phyloP scores from a whole-genome alignment of 2,797 vertebrate species.

The Hippocampus kuda region DNA sequence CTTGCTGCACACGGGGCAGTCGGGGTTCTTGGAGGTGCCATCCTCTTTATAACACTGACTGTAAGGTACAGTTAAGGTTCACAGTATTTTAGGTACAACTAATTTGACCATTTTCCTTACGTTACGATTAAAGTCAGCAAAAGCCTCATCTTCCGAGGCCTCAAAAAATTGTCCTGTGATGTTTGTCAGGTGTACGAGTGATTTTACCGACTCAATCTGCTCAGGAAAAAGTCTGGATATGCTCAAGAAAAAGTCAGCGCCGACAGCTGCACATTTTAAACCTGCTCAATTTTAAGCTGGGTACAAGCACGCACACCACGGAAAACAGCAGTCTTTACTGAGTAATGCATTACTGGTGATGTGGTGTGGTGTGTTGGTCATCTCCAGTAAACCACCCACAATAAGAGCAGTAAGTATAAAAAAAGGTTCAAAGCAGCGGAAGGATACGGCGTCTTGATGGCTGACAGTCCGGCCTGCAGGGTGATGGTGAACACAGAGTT shows the following conservation, averaged over 20 bases:
- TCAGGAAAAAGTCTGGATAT: too few relatives aligned
- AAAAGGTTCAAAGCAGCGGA: not conserved
- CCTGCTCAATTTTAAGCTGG: too few relatives aligned
- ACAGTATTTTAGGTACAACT: not conserved
- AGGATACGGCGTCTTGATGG: constrained; percentile 99
- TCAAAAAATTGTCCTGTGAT: not conserved
- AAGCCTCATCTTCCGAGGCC: not conserved
- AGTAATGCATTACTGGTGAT: too few relatives aligned
- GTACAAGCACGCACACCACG: too few relatives aligned
- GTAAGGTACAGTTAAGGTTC: constrained; percentile 21
- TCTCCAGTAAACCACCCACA: too few relatives aligned
- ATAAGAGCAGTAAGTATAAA: too few relatives aligned
- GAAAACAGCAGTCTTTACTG: too few relatives aligned
- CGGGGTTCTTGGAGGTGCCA: constrained; percentile 93
- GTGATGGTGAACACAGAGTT: constrained; percentile 99
- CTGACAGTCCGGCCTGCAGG: constrained; percentile 94
- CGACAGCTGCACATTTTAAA: too few relatives aligned
- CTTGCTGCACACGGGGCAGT: constrained; percentile 99
- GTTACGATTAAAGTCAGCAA: not conserved
- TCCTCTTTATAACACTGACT: constrained; percentile 99
- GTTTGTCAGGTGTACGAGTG: too few relatives aligned
- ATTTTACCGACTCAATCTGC: too few relatives aligned
- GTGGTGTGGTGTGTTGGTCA: too few relatives aligned
- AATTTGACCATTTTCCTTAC: not conserved
- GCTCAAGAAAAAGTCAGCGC: too few relatives aligned